Conservation (phyloP, 2,888 invertebrate genomes). For the Copidosoma aretas region DNA sequence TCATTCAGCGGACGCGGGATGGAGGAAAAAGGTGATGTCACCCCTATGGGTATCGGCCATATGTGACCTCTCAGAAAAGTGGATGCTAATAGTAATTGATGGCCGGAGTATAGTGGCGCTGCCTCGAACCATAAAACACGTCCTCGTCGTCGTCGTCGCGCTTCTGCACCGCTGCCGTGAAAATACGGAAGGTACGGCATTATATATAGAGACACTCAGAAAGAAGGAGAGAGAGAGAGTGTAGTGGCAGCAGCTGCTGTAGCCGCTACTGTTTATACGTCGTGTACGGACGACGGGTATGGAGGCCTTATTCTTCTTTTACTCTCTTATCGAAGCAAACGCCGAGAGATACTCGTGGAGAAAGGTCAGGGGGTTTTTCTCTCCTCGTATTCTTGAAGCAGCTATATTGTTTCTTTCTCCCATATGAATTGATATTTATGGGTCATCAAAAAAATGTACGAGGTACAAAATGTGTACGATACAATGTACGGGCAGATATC, state of each 20-base stretch:
- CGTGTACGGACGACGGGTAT: slow-evolving; percentile 2
- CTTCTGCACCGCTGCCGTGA: slow-evolving; percentile 42
- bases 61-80: slow-evolving; percentile 57
- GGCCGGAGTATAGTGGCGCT: slow-evolving; percentile 47
- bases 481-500: too few species aligned
- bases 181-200: slow-evolving; percentile 28
- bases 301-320: slow-evolving; percentile 35
- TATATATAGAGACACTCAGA: slow-evolving; percentile 7
- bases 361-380: background rate
- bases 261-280: background rate
- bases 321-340: slow-evolving; percentile 35
- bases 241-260: slow-evolving; percentile 13
- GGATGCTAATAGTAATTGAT: slow-evolving; percentile 61
- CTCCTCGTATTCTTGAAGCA: too few species aligned
- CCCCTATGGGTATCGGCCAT: slow-evolving; percentile 50
- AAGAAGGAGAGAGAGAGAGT: background rate
- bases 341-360: background rate
- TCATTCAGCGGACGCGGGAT: background rate
- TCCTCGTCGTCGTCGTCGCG: slow-evolving; percentile 39
- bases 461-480: too few species aligned
- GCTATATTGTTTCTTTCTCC: too few species aligned
- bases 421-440: too few species aligned
- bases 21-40: slow-evolving; percentile 40
- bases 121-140: slow-evolving; percentile 54
- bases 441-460: too few species aligned